Percentiles rank a stretch among this genome's conserved stretches.
Evolutionary conservation across 2,797 vertebrate genomes (phyloP).

Genomic region (Sebastolobus alascanus): DNA sequence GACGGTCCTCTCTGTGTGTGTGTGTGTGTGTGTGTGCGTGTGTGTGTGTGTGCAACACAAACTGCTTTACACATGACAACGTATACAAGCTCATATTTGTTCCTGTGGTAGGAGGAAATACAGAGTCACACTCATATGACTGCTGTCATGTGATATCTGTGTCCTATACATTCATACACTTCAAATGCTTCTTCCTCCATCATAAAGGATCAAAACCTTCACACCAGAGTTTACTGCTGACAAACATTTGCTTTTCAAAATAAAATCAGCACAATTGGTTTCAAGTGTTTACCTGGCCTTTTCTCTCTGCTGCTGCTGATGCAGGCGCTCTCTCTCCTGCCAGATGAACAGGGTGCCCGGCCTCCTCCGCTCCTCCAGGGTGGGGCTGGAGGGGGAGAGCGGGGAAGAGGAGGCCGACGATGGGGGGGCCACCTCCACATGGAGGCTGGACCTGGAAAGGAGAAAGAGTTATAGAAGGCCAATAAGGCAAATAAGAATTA

Average conservation of each 20-base stretch:
- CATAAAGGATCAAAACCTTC: neutral
- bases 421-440: slow-evolving; percentile 39
- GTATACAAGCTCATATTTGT: neutral
- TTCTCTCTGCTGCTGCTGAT: slow-evolving; percentile 81
- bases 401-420: slow-evolving; percentile 41
- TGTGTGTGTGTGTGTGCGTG: neutral
- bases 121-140: neutral
- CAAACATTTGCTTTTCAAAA: neutral
- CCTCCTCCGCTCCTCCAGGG: slow-evolving; percentile 85
- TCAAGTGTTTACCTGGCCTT: slow-evolving; percentile 57
- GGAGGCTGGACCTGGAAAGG: slow-evolving; percentile 51
- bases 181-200: neutral
- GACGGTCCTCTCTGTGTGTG: neutral
- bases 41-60: neutral
- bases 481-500: neutral
- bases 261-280: neutral
- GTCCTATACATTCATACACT: slow-evolving; percentile 2
- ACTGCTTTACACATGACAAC: neutral
- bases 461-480: neutral
- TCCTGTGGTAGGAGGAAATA: neutral
- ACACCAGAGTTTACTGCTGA: neutral
- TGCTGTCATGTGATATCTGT: slow-evolving; percentile 6
- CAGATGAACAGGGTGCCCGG: slow-evolving; percentile 90
- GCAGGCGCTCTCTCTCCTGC: slow-evolving; percentile 90
- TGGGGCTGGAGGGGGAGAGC: slow-evolving; percentile 74